A percentile compares a stretch with the other conserved stretches of the same genome.
These are phyloP conservation scores for Lumbricus terrestris DNA, from an alignment of 2,888 invertebrate genomes.

Conservation along the genomic window DNA sequence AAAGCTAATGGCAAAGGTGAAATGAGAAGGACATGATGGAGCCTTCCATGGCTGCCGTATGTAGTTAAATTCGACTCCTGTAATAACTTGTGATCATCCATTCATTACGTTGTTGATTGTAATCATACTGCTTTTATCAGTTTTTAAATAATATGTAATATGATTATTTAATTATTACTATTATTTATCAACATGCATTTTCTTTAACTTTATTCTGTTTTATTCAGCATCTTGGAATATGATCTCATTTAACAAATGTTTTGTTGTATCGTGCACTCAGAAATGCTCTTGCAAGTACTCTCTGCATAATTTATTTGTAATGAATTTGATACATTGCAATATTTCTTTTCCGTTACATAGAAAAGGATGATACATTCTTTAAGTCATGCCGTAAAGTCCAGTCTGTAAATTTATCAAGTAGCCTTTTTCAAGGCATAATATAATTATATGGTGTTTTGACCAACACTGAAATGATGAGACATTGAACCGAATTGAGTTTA, in stretches of 20 bases:
- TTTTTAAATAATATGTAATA: no score
- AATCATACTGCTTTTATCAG: no score
- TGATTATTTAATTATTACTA: no score
- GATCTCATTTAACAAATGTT: background rate
- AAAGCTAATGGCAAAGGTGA: no score
- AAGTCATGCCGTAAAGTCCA: no score
- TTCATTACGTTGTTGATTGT: no score
- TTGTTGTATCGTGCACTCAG: background rate
- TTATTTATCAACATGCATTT: no score
- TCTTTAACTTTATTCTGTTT: background rate
- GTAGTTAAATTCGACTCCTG: no score
- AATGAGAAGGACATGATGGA: no score
- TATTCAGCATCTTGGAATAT: background rate
- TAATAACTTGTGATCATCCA: no score
- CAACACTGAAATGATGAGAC: background rate
- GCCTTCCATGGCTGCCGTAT: no score
- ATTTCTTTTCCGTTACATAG: no score
- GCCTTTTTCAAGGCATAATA: background rate
- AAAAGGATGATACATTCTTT: background rate
- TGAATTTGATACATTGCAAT: background rate
- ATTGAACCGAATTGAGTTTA: background rate
- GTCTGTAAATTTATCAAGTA: background rate
- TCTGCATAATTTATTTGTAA: background rate
- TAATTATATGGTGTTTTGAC: background rate
- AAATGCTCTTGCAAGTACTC: background rate